Percentiles rank a stretch among this genome's conserved stretches.
Conservation (phyloP, 2,113 vertebrate species). For the Nycticebus coucang region DNA sequence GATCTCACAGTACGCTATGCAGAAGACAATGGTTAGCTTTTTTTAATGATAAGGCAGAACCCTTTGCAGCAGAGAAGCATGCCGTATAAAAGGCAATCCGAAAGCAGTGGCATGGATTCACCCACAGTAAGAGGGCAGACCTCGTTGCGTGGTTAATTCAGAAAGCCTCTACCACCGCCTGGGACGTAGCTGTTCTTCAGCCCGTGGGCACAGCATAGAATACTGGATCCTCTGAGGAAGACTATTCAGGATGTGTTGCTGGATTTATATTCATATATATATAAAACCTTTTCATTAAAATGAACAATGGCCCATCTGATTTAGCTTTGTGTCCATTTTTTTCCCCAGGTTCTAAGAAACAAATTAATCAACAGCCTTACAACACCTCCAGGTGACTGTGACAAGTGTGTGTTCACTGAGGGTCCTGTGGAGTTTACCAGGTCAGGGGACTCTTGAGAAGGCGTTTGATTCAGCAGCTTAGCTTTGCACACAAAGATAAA, state of each 20-base stretch:
- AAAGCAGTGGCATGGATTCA: not conserved
- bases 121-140: not conserved
- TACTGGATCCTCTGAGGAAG: not conserved
- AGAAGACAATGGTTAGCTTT: no score
- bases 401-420: slow-evolving; percentile 20
- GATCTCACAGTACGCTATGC: no score
- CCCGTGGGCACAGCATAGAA: not conserved
- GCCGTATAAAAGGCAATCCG: not conserved
- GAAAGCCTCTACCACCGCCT: not conserved
- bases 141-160: not conserved
- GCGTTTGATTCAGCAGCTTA: slow-evolving; percentile 50
- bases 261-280: slow-evolving; percentile 24
- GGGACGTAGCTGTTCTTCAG: not conserved
- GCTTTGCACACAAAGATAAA: not conserved
- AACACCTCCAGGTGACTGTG: not conserved
- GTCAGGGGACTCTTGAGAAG: slow-evolving; percentile 58
- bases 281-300: slow-evolving; percentile 33
- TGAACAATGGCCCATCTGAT: slow-evolving; percentile 1
- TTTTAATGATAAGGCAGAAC: not conserved
- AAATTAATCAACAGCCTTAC: slow-evolving; percentile 30
- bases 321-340: slow-evolving; percentile 51
- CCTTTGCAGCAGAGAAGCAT: not conserved
- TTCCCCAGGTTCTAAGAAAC: slow-evolving; percentile 53
- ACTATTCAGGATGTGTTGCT: not conserved
- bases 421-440: not conserved